phyloP scores from a whole-genome alignment of 2,113 vertebrate genomes.

The Pomatostomus ruficeps region DNA sequence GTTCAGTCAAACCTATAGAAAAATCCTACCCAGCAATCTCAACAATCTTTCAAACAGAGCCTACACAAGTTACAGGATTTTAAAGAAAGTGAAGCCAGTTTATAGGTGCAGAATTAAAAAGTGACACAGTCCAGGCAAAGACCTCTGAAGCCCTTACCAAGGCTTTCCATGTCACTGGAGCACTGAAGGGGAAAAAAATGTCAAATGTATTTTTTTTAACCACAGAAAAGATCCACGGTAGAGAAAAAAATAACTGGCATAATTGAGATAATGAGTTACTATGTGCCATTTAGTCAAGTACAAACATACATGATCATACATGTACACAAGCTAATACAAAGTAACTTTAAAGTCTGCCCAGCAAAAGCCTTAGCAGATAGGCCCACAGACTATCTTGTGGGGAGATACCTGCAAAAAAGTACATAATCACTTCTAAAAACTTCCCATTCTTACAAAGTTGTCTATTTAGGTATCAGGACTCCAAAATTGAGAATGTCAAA shows the following conservation, averaged over 20 bases:
- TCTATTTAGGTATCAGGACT: not conserved
- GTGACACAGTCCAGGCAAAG: not conserved
- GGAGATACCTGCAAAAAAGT: not conserved
- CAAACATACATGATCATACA: not conserved
- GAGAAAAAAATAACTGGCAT: not conserved
- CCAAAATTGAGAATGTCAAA: not conserved
- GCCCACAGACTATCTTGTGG: not conserved
- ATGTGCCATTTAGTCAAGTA: not conserved
- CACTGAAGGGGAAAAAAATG: not conserved
- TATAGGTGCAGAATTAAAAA: not conserved
- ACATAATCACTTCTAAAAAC: not conserved
- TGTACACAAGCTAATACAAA: not conserved
- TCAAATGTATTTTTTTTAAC: not conserved
- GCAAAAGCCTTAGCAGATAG: not conserved
- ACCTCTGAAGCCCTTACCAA: not conserved
- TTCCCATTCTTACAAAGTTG: not conserved
- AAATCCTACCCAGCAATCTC: not conserved
- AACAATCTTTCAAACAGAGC: not conserved
- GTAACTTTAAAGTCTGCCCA: not conserved
- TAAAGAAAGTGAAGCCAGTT: not conserved
- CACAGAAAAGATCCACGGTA: not conserved
- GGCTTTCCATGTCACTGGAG: not conserved
- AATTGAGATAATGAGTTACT: not conserved
- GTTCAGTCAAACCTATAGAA: not conserved
- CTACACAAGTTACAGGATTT: not conserved